Conservation (phyloP, 1,140 invertebrate species). For the honey bee (Apis mellifera) region Amel_HAv3.1 CM009931.2:6793001-6793500, state of each 20-base stretch:
- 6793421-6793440: slow-evolving; percentile 66
- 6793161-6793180: too few species aligned
- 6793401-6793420: neutral
- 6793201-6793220: neutral
- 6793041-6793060: too few species aligned
- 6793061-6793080: too few species aligned
- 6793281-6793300: slow-evolving; percentile 50
- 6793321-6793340: slow-evolving; percentile 28
- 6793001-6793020: too few species aligned
- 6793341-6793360: slow-evolving; percentile 54
- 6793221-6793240: neutral
- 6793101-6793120: too few species aligned
- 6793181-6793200: slow-evolving; percentile 15
- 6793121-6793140: too few species aligned
- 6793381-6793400: slow-evolving; percentile 36
- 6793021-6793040: too few species aligned
- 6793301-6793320: slow-evolving; percentile 71
- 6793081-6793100: too few species aligned
- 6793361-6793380: slow-evolving; percentile 42
- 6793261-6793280: slow-evolving; percentile 46
- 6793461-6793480: slow-evolving; percentile 48
- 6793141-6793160: too few species aligned
- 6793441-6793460: slow-evolving; percentile 67
- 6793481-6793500: slow-evolving; percentile 44
- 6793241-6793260: slow-evolving; percentile 33